A percentile compares a stretch with the other conserved stretches of the same genome.
Conservation (phyloP, 1,140 invertebrate species). For the Euura saliciscinereae region DNA sequence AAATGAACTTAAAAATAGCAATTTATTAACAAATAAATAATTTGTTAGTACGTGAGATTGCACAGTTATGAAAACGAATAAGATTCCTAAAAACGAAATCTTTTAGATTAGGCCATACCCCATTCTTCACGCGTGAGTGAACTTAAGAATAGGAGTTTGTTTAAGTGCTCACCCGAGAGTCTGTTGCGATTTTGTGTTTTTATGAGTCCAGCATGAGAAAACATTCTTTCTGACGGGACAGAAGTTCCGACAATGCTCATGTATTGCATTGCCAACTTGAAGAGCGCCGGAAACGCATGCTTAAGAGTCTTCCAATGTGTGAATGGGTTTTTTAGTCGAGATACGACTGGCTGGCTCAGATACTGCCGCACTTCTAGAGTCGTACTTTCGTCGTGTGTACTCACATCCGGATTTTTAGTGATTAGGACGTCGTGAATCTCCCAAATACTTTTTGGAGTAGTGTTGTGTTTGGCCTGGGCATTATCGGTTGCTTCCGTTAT, state of each 20-base stretch:
- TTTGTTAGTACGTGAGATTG: too few species aligned
- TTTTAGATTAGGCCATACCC: too few species aligned
- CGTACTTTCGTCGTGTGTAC: not conserved
- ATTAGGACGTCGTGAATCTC: conserved; percentile 12
- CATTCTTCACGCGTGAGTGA: conserved; percentile 17
- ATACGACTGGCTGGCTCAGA: conserved; percentile 29
- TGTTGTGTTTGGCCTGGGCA: not conserved
- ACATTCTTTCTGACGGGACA: conserved; percentile 49
- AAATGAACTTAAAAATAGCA: too few species aligned
- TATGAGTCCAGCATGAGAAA: conserved; percentile 44
- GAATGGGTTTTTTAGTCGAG: conserved; percentile 44
- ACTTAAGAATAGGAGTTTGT: conserved; percentile 25
- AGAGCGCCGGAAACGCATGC: conserved; percentile 39
- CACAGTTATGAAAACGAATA: too few species aligned
- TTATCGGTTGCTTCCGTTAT: too few species aligned
- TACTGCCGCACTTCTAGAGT: conserved; percentile 19
- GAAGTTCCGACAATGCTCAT: conserved; percentile 45
- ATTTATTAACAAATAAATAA: too few species aligned
- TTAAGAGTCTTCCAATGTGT: conserved; percentile 47
- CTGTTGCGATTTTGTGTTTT: conserved; percentile 20
- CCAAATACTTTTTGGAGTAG: conserved; percentile 16
- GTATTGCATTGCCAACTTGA: conserved; percentile 41
- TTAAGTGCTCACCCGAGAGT: conserved; percentile 19
- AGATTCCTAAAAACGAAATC: too few species aligned
- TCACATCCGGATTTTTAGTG: not conserved